Conservation (phyloP, 2,113 vertebrate genomes). For the Plestiodon gilberti region DNA sequence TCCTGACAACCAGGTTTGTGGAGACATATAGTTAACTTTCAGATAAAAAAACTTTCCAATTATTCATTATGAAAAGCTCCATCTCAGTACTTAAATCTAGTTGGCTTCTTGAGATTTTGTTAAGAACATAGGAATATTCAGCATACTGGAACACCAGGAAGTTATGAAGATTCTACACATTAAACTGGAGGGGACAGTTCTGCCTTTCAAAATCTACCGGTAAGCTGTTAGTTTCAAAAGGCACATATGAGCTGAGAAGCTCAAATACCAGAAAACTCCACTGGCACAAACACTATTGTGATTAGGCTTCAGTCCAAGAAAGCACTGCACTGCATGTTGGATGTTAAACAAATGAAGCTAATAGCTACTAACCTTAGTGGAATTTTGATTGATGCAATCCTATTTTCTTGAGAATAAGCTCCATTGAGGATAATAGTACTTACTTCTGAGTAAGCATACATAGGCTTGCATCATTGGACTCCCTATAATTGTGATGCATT, state of each 20-base stretch:
- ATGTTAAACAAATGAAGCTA: not conserved
- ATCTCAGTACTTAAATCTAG: not conserved
- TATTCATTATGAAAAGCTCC: not conserved
- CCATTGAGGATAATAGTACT: too few relatives aligned
- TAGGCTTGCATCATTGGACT: too few relatives aligned
- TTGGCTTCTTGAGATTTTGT: not conserved
- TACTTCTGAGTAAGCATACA: too few relatives aligned
- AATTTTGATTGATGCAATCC: not conserved
- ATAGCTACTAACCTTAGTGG: not conserved
- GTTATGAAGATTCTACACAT: not conserved
- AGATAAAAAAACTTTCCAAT: not conserved
- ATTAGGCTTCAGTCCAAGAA: not conserved
- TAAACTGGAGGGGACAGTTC: not conserved
- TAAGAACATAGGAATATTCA: not conserved
- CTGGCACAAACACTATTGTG: not conserved
- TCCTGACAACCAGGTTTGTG: not conserved
- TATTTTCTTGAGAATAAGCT: too few relatives aligned
- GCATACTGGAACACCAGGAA: not conserved
- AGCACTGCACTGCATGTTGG: not conserved
- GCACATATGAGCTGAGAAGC: not conserved
- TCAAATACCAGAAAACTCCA: conserved; percentile 1
- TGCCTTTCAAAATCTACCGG: not conserved
- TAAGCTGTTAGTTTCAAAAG: not conserved
- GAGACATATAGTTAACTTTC: not conserved
- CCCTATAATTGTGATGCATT: not conserved